Percentiles rank a stretch among this genome's conserved stretches.
Conservation (phyloP, 2,113 vertebrate genomes). For the Xenopus laevis region DNA sequence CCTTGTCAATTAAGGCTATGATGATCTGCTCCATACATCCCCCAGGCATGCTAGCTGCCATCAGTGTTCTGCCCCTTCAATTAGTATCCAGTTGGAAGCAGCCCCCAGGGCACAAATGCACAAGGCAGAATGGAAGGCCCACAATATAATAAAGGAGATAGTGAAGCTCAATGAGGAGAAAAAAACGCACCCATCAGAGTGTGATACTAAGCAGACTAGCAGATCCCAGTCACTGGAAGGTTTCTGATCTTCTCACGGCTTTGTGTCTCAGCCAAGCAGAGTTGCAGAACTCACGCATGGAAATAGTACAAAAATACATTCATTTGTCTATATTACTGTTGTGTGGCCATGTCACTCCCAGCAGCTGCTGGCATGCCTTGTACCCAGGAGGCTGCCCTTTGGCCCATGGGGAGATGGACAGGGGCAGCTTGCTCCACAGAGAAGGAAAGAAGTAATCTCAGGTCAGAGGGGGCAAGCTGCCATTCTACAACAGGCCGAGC, state of each 20-base stretch:
- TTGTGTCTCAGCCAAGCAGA: conserved; percentile 49
- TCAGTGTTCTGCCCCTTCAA: conserved; percentile 91
- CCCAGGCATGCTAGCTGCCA: conserved; percentile 81
- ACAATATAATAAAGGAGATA: conserved; percentile 60
- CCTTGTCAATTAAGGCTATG: conserved; percentile 99
- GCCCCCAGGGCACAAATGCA: conserved; percentile 88
- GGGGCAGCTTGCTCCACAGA: conserved; percentile 79
- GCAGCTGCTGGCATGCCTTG: conserved; percentile 91
- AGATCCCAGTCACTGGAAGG: conserved; percentile 64
- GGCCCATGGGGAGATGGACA: conserved; percentile 82
- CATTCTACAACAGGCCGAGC: conserved; percentile 73
- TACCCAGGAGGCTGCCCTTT: conserved; percentile 85
- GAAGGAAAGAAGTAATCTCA: conserved; percentile 75
- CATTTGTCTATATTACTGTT: conserved; percentile 62
- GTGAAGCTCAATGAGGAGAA: conserved; percentile 67
- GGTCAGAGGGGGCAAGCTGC: conserved; percentile 90
- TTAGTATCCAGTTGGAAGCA: conserved; percentile 92
- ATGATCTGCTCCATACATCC: conserved; percentile 89
- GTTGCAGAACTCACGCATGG: conserved; percentile 40
- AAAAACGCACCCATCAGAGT: conserved; percentile 65
- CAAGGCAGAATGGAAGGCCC: conserved; percentile 66
- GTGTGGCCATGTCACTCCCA: conserved; percentile 77
- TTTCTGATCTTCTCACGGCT: conserved; percentile 46
- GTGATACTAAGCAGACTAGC: conserved; percentile 72
- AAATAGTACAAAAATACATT: conserved; percentile 73